phyloP scores from a whole-genome alignment of 2,797 vertebrate species.

The Trichosurus vulpecula region DNA sequence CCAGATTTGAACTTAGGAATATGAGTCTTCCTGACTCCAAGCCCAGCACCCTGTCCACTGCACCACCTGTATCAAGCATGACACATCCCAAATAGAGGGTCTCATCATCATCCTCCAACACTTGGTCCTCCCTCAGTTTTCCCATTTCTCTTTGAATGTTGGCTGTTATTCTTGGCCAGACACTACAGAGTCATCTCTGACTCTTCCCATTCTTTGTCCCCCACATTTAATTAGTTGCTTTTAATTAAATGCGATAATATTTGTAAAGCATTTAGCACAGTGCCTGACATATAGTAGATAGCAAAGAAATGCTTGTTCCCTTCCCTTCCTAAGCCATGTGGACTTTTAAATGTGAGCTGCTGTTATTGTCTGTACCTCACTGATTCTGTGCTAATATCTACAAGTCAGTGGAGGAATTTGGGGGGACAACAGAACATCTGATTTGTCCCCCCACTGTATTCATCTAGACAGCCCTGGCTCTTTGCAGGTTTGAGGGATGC shows the following conservation, averaged over 20 bases:
- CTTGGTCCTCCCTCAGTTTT: neutral
- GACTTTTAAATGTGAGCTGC: neutral
- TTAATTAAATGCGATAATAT: neutral
- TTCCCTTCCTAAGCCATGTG: neutral
- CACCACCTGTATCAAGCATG: neutral
- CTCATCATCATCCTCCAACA: neutral
- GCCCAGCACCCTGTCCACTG: neutral
- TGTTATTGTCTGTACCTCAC: neutral
- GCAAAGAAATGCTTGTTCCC: neutral
- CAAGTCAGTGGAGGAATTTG: neutral
- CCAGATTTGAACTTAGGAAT: neutral
- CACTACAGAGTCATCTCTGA: neutral
- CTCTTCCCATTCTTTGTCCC: neutral
- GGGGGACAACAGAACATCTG: neutral
- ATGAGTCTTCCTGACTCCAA: neutral
- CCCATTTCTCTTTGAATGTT: neutral
- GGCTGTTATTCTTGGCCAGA: neutral
- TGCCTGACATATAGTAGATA: neutral
- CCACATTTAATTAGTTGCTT: neutral
- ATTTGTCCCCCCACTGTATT: neutral
- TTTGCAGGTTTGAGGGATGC: conserved; percentile 12
- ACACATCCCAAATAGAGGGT: neutral
- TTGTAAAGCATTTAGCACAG: neutral
- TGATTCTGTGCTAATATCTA: neutral
- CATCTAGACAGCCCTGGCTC: neutral